These are phyloP conservation scores for Silurus glanis DNA, from an alignment of 2,113 vertebrate genomes.

Conservation along the genomic window DNA sequence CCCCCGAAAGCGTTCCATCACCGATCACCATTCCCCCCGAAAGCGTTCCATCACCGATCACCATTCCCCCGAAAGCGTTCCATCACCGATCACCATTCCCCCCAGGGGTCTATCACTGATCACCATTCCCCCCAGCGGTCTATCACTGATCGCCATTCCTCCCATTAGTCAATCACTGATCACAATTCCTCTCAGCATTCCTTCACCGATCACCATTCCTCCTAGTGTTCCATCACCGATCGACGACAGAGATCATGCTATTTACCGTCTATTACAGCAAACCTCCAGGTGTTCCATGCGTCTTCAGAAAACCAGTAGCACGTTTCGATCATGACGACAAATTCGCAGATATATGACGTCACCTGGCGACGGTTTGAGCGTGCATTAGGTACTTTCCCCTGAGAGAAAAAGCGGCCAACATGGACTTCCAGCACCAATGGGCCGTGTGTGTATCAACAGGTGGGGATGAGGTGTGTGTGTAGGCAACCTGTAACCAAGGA, in stretches of 20 bases:
- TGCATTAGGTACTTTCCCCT: not conserved
- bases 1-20: no score
- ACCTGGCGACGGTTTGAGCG: not conserved
- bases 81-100: not conserved
- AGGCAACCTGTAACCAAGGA: slow-evolving; percentile 49
- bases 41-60: no score
- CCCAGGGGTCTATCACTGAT: not conserved
- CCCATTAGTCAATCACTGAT: not conserved
- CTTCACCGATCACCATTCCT: not conserved
- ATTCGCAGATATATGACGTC: not conserved
- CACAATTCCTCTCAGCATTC: not conserved
- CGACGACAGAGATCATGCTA: not conserved
- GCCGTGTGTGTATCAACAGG: not conserved
- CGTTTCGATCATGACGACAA: not conserved
- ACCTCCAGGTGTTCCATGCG: not conserved
- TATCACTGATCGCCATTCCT: not conserved
- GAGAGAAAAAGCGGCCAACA: not conserved
- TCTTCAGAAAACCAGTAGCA: not conserved
- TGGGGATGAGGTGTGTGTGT: slow-evolving; percentile 24
- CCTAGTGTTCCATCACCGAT: no score
- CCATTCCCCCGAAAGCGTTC: no score
- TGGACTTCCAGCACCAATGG: not conserved
- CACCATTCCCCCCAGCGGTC: not conserved
- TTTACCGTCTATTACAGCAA: not conserved
- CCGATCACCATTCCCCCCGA: no score